Evolutionary conservation across 1,140 invertebrate genomes (phyloP), one percentile per base, ranked within the genome.

Genomic region (Drosophila sechellia): DNA sequence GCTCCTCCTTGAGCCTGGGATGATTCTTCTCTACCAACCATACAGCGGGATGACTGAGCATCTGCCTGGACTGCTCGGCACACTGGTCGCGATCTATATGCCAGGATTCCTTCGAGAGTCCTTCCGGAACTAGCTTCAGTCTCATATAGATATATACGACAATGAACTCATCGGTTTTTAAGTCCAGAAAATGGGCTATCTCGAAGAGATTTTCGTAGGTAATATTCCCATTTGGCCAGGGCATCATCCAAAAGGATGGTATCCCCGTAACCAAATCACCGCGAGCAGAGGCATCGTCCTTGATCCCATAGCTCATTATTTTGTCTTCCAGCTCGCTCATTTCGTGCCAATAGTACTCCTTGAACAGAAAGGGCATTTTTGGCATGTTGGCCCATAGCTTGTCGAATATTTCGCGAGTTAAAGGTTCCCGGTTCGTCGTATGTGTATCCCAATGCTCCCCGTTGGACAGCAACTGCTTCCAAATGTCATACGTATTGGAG

Each of bases 11-110:
- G 11, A 17, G 12, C 5, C 6, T 31, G n/a, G 54, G 39, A 27
- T 57, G 55, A 4, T 70, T 35, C 43, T 59, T 37, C 17, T 81
- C 43, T 48, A 81, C 27, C 34, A 81, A 27, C 81, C 81, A 85
- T 0, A 49, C 68, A 3, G 64, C 27, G 1, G 81, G 78, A 25
- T 86, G 81, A n/a, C 63, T 57, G 43, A 85, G 22, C 22, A 85
- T 31, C 17, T 55, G 39, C 0, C 78, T 74, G 12, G 63, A 8
- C 15, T 86, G 81, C 12, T 43, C 64, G 12, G 74, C 66, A 6
- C 81, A 85, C 20, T 68, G 40, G 8, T 39, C 37, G 6, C 59
- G 48, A 0, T 37, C 46, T 0, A 86, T 55, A 0, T 3, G 8
- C 37, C 52, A 50, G 40, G 5, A 0, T 10, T 20, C 13, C 40